Evolutionary conservation across 2,797 vertebrate species (phyloP), one percentile per base, ranked within the genome.

Genomic region (Nasua narica): DNA sequence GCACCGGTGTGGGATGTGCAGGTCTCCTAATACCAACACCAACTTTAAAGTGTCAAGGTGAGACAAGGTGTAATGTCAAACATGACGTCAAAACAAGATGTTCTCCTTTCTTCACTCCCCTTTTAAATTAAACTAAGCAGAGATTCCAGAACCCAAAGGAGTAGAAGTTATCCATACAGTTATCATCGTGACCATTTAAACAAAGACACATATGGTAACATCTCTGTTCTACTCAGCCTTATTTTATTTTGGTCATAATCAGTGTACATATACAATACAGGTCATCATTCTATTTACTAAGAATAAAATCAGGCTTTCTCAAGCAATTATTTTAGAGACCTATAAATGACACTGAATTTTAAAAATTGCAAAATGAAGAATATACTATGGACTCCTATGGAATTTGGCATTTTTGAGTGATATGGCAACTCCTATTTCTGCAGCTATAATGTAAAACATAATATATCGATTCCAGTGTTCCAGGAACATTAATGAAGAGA

Each of bases 21-120:
- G 99, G 92, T 99, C 99, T 98, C 99, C 99, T 98, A 99, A 99
- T 93, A 99, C 99, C 98, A 99, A 98, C 99, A 99, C 99, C 99
- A 99, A 99, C 99, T 99, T 98, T 0, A 40, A 48, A 95, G 97
- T 96, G 40, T 86, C 86, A 83, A 1, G 62, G 35, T 87, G 79
- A 93, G 92, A 97, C 82, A 97, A 96, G 43, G 40, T 37, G 21
- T 77, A 83, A 83, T 40, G 56, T 97, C 97, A 98, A 95, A 95
- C 35, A 84, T 18, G 62, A 93, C n/a, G 29, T 77, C 72, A 86
- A 96, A 96, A 81, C 46, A 83, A 48, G 35, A 83, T 54, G 46
- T 2, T 48, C 32, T 79, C 50, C 19, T 77, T 54, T 76, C 23
- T 19, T 62, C 37, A 94, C 21, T 72, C 32, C 79, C 77, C 35